Percentiles rank a stretch among this genome's conserved stretches.
Conservation (phyloP, 1,140 invertebrate genomes). For the Lepeophtheirus salmonis region DNA sequence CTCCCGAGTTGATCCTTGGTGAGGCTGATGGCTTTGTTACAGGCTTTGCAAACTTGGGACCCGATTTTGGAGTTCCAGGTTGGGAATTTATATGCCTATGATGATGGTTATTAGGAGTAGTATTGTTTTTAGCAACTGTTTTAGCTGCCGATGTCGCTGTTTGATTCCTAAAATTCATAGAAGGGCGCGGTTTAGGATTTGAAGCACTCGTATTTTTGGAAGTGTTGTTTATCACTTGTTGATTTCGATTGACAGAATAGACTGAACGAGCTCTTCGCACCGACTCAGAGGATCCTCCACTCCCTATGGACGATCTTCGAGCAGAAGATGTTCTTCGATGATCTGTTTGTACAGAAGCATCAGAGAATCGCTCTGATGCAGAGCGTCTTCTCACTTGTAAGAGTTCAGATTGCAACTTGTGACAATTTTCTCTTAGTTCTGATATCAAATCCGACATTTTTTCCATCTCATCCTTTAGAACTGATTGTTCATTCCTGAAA, state of each 20-base stretch:
- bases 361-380: background rate
- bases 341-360: background rate
- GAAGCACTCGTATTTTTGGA: too few species aligned
- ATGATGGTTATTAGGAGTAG: too few species aligned
- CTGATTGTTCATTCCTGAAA: constrained; percentile 6
- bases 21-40: too few species aligned
- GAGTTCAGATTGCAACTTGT: background rate
- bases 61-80: too few species aligned
- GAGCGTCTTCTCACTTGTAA: background rate
- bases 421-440: constrained; percentile 1
- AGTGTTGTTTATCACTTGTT: background rate
- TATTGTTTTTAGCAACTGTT: too few species aligned
- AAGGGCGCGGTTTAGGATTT: too few species aligned
- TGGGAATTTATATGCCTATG: too few species aligned
- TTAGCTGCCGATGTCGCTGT: too few species aligned
- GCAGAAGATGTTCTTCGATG: background rate
- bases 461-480: constrained; percentile 3
- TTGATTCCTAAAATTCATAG: too few species aligned
- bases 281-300: background rate
- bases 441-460: constrained; percentile 8
- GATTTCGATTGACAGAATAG: background rate
- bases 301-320: background rate
- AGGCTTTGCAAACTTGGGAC: too few species aligned
- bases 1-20: too few species aligned
- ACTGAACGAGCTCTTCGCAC: background rate